Evolutionary conservation across 2,797 vertebrate species (phyloP), one percentile per base, ranked within the genome.

Genomic region (Muraenolepis orangiensis): DNA sequence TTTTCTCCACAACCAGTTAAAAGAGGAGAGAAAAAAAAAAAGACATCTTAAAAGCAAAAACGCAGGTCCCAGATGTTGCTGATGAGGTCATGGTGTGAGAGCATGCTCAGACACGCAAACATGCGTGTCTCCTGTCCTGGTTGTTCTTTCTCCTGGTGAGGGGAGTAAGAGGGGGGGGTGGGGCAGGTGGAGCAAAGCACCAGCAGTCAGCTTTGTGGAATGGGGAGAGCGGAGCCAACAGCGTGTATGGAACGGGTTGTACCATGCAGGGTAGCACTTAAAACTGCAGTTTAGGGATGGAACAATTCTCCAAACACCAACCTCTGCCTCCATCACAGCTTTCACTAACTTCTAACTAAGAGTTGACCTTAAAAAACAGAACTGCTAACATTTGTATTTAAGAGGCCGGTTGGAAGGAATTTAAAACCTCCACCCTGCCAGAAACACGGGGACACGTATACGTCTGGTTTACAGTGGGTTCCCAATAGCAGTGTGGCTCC

Each of bases 131-230:
- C 93, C 92, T 93, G 92, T 87, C 82, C 85, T 79, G 82, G 82
- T 88, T 89, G 82, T 88, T 89, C 86, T 85, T 87, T 85, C 90
- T 95, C 94, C 94, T 94, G 95, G 95, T 94, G 93, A 12, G 18
- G 26, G 12, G 86, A 61, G 77, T 94, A n/a, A n/a, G n/a, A n/a
- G 92, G 42, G 2, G 42, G 42, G 0, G 14, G 42, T 13, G 40
- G 40, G 42, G 42, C 80, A 80, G 86, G 40, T 77, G 79, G 84
- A 77, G 94, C 94, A 88, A 93, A 95, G 95, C 94, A 94, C 94
- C 94, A 95, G 94, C 91, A 92, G 91, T 94, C 88, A 72, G 81
- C 82, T 74, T 89, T 79, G 78, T 83, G 86, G 93, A 91, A 89
- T 92, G 75, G 80, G 81, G 81, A 78, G 81, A 75, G 81, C 69